Conservation (phyloP, 2,888 invertebrate species). For the Labia minor region DNA sequence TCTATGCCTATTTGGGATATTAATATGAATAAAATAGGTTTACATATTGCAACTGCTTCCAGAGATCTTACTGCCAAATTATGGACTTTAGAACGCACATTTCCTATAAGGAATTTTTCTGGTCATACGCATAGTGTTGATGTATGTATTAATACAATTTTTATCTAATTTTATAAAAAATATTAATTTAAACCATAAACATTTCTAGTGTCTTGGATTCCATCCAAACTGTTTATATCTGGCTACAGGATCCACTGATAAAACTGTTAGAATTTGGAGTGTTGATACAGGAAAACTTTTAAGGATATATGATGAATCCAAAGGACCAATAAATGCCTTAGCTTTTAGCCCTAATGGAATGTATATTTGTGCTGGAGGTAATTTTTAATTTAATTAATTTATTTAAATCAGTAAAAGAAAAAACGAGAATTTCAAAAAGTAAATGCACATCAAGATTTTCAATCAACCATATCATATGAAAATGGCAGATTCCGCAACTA, state of each 20-base stretch:
- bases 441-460: too few species aligned
- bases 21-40: conserved; percentile 54
- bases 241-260: conserved; percentile 84
- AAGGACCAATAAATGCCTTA: conserved; percentile 56
- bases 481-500: too few species aligned
- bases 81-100: conserved; percentile 71
- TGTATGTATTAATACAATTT: conserved; percentile 42
- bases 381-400: conserved; percentile 26
- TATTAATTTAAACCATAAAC: not conserved
- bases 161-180: conserved; percentile 17
- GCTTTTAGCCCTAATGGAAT: conserved; percentile 79
- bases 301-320: conserved; percentile 67
- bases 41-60: conserved; percentile 68
- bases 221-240: conserved; percentile 86
- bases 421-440: too few species aligned
- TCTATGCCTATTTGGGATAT: conserved; percentile 84
- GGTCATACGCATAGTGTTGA: conserved; percentile 85
- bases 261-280: conserved; percentile 77
- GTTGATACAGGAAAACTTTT: conserved; percentile 71
- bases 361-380: conserved; percentile 73
- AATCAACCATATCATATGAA: too few species aligned
- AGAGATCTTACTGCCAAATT: conserved; percentile 69
- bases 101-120: conserved; percentile 70
- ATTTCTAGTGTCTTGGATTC: conserved; percentile 64
- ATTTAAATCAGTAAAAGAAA: too few species aligned